Evolutionary conservation across 2,797 vertebrate species (phyloP), one percentile per base, ranked within the genome.

Genomic region (Gallinago stenura): DNA sequence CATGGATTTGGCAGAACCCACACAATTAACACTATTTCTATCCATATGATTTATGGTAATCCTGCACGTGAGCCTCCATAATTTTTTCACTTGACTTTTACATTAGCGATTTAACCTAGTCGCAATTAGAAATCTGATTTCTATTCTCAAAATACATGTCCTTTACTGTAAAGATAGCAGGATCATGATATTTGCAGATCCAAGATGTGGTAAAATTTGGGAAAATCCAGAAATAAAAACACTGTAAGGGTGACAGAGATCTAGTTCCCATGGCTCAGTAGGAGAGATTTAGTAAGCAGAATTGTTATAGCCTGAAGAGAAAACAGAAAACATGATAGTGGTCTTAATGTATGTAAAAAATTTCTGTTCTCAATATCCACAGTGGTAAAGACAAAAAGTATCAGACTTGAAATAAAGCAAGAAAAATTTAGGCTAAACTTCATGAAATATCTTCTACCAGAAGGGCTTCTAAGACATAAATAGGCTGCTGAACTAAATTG

Each of bases 161-260:
- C 4, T 72, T 48, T 35, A 30, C n/a, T 77, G 21, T 60, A 76
- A 96, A 77, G 25, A 50, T 64, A 76, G 17, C 8, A 11, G 58
- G 62, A 75, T 84, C 75, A 61, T 88, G 54, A 64, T 66, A 77
- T 94, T 93, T 83, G 48, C 62, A 93, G 62, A 89, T 48, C 22
- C 3, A 71, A 39, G 7, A 37, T 37, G 10, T 7, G 11, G 10
- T 35, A 28, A 5, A 33, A 26, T 46, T 75, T 65, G 17, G n/a
- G 6, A 82, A 71, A 95, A 81, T 50, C 3, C 26, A 58, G 10
- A 5, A 45, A 48, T 37, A n/a, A n/a, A 56, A 48, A 14, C 19
- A 2, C 2, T 2, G 0, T 10, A 65, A 39, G 5, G 6, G 4
- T 57, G 26, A 39, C 4, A 69, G 31, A 48, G 1, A 57, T 76